A percentile compares a stretch with the other conserved stretches of the same genome.
phyloP scores from a whole-genome alignment of 2,888 invertebrate genomes.

The Drosophila kuntzei region DNA sequence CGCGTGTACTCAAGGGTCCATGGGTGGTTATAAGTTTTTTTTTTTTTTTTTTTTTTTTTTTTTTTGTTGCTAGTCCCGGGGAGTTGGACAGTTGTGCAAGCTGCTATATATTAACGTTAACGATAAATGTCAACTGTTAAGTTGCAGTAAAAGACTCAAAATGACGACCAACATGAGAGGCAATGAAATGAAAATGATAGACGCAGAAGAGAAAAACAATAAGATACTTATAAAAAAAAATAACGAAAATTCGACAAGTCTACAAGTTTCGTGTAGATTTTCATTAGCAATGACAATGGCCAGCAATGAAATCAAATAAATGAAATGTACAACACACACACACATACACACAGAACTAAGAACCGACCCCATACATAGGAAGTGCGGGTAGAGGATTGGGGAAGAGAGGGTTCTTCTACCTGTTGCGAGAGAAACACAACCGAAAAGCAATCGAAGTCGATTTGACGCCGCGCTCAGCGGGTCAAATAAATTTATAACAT shows the following conservation, averaged over 20 bases:
- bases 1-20: slow-evolving; percentile 20
- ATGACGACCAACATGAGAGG: slow-evolving; percentile 10
- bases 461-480: slow-evolving; percentile 63
- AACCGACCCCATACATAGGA: neutral
- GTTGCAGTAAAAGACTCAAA: slow-evolving; percentile 64
- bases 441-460: slow-evolving; percentile 76
- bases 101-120: slow-evolving; percentile 55
- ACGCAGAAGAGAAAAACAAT: slow-evolving; percentile 9
- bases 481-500: slow-evolving; percentile 76
- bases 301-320: slow-evolving; percentile 72
- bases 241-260: slow-evolving; percentile 26
- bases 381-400: neutral
- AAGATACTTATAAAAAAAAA: slow-evolving; percentile 7
- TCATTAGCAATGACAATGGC: slow-evolving; percentile 69
- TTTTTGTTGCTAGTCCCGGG: neutral
- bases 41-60: neutral
- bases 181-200: slow-evolving; percentile 9
- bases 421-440: slow-evolving; percentile 52
- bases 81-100: slow-evolving; percentile 22
- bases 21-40: slow-evolving; percentile 22
- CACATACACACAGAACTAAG: neutral
- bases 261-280: slow-evolving; percentile 74
- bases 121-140: slow-evolving; percentile 66
- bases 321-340: slow-evolving; percentile 37
- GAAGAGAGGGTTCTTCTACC: slow-evolving; percentile 40